Evolutionary conservation across 2,797 vertebrate genomes (phyloP), one percentile per base, ranked within the genome.

Genomic region (Kryptolebias ocellatus): DNA sequence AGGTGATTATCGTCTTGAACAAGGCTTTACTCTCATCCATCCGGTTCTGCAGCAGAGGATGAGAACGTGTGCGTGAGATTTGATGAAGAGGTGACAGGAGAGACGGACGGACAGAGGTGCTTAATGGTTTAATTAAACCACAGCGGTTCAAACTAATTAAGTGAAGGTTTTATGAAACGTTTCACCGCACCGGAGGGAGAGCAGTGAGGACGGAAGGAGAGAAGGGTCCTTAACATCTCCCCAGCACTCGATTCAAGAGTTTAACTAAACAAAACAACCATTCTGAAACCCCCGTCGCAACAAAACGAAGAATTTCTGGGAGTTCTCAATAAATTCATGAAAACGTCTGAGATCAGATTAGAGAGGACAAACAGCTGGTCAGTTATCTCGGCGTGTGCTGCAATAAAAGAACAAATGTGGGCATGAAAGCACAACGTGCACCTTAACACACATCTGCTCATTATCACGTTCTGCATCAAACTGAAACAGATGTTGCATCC

Each of bases 1-100:
- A 99, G 56, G 97, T 99, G 90, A 99, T 97, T 87, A 99, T 99
- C 72, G 98, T 99, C 90, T 96, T 93, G 83, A 99, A 99, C 66
- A 99, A 94, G 42, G 98, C 98, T 92, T 99, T 99, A 87, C 97
- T 99, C 93, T 99, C 98, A 81, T 99, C 98, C 98, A 99, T 99
- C 37, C 98, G 97, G 90, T 99, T 99, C 98, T 99, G 50, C n/a
- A 24, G 66, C 16, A 28, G 61, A 37, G 11, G 53, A 12, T 1
- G 39, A 37, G 34, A 16, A 9, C 18, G 45, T 27, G 53, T n/a
- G 57, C 4, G 54, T 17, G 37, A 5, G n/a, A 27, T 9, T 28
- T 27, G 9, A 49, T 11, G 28, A 27, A n/a, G 34, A 45, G 11
- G 45, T 1, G 60, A 60, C 9, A 60, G 17, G 53, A 4, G 8